phyloP scores from a whole-genome alignment of 92 coral and sea anemone species.

The Zoanthus gigantus region DNA sequence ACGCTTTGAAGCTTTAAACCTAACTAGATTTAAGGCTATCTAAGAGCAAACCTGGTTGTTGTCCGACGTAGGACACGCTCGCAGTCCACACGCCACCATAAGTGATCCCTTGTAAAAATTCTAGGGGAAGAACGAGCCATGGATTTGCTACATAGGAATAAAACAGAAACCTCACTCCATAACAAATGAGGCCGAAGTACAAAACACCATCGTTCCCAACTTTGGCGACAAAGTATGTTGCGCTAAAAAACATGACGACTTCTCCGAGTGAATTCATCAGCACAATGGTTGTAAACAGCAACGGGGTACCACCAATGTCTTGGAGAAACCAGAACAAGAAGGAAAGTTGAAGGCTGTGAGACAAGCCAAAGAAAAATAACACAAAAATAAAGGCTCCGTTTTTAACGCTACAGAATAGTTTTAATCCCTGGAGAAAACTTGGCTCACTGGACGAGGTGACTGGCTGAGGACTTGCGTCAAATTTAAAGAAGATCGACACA shows the following conservation, averaged over 20 bases:
- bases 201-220: slow-evolving; percentile 85
- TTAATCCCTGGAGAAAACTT: slow-evolving; percentile 69
- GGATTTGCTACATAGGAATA: slow-evolving; percentile 82
- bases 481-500: slow-evolving; percentile 75
- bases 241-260: slow-evolving; percentile 83
- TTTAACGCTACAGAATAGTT: slow-evolving; percentile 75
- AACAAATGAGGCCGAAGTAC: slow-evolving; percentile 78
- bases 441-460: slow-evolving; percentile 42
- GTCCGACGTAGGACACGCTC: slow-evolving; percentile 82
- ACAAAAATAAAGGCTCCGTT: slow-evolving; percentile 77
- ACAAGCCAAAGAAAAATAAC: slow-evolving; percentile 67
- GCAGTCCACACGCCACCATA: slow-evolving; percentile 95
- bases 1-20: too few species aligned
- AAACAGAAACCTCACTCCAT: slow-evolving; percentile 78
- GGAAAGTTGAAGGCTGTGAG: slow-evolving; percentile 82
- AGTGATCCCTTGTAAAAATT: slow-evolving; percentile 82
- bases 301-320: slow-evolving; percentile 89
- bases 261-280: slow-evolving; percentile 81
- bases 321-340: slow-evolving; percentile 93
- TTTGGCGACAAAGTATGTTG: slow-evolving; percentile 78
- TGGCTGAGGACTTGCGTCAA: slow-evolving; percentile 36
- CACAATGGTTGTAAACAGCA: slow-evolving; percentile 78
- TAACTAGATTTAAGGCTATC: too few species aligned
- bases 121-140: slow-evolving; percentile 87
- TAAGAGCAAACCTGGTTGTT: slow-evolving; percentile 78